Base-by-base conservation (phyloP, 2,113 vertebrate genomes). In the Collichthys lucidus region DNA sequence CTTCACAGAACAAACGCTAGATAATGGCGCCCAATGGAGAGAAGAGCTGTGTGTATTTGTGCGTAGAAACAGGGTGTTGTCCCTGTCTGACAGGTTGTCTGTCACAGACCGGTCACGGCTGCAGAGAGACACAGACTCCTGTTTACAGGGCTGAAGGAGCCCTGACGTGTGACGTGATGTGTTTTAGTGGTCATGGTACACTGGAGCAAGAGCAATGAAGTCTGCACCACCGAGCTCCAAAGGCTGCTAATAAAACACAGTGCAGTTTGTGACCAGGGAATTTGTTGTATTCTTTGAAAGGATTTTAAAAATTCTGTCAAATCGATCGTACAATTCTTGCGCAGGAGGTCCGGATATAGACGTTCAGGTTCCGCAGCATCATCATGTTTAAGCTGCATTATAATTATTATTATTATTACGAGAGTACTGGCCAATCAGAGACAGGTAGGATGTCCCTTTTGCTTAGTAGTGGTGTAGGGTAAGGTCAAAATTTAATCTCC, bases 51-150 rank as follows among this genome's bases (percentile, higher is more conserved):
- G 35, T 42, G 0, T 10, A 11, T 40, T 29, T 12, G 10, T 22
- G 62, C 4, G 46, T 22, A 3, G 3, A n/a, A 29, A 50, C 60
- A 24, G 44, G 50, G 35, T 73, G 69, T 76, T 69, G 63, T 80
- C 69, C 71, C 65, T 68, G 55, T 84, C 88, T 65, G 89, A 85
- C 83, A 84, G 68, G 67, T 76, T 81, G 77, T 76, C 74, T 55
- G 80, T 81, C 85, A 90, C 83, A 90, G 40, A 71, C 49, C 80
- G 68, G 60, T 78, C 74, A 78, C 50, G 64, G 66, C 63, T 75
- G 60, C 81, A 74, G 42, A 74, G 44, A 22, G 29, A 87, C 78
- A 73, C 8, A 60, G 2, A 68, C 26, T 74, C 64, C 19, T 76
- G 70, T 86, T 84, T 81, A 82, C 76, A 63, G 69, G 82, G 31